Base-by-base conservation (phyloP, 2,113 vertebrate genomes). In the Macroglossus sobrinus region DNA sequence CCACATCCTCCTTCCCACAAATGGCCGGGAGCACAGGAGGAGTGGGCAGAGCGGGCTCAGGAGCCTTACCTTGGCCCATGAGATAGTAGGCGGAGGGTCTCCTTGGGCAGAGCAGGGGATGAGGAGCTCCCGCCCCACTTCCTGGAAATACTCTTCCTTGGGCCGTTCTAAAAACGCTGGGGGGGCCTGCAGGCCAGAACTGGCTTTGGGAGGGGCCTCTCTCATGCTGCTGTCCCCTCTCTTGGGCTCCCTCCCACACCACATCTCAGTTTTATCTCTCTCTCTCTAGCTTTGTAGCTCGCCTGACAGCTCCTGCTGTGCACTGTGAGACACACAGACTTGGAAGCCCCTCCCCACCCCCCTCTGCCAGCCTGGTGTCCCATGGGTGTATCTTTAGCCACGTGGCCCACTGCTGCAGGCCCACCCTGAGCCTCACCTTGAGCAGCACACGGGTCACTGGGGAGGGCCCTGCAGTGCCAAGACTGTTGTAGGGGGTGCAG, bases 401-500 rank as follows among this genome's bases (percentile, higher is more conserved):
- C 75, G 59, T 11, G 55, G 55, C 71, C 53, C 16, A 10, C 55
- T 26, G 57, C 55, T 18, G 28, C 64, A n/a, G 30, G 19, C 26
- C 13, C 0, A 0, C 9, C 45, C 14, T 1, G 0, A 9, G 28
- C 79, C 97, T 97, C 95, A 99, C 99, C 99, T 99, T 98, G 55
- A 99, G 98, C 86, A 99, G 98, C 92, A 99, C 99, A 0, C 98
- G 98, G 0, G 99, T 99, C 94, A 99, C 99, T 1, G 97, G 97
- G 13, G 99, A 99, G 80, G 98, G 97, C 30, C 99, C 99, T 35
- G 99, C 98, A 0, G 99, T 99, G 47, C 99, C 99, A 0, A 99
- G 99, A 88, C 99, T 99, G 98, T 99, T 99, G 97, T 99, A 99
- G 1, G 99, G 99, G 0, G 99, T 99, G 74, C 99, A 99, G 1